These are phyloP conservation scores for Gymnoscelis rufifasciata DNA, from an alignment of 2,888 invertebrate genomes.

Conservation along the genomic window DNA sequence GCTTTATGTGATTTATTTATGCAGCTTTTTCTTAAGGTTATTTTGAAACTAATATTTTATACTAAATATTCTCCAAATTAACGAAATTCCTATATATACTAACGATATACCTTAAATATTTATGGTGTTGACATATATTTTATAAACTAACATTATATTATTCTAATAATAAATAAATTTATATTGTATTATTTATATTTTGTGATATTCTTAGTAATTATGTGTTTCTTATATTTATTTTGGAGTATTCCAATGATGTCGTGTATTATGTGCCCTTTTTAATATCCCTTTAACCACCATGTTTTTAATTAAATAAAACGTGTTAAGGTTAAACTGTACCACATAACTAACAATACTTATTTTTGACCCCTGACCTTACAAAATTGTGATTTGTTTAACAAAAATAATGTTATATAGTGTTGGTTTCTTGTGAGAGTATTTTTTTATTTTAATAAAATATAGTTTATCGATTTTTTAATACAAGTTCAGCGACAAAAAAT, in stretches of 20 bases:
- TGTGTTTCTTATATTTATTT: background rate
- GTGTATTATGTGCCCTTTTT: too few relatives aligned
- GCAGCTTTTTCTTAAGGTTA: slow-evolving; percentile 10
- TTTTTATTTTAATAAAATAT: background rate
- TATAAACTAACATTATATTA: background rate
- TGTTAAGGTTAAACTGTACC: slow-evolving; percentile 5
- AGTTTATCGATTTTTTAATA: too few relatives aligned
- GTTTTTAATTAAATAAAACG: slow-evolving; percentile 5
- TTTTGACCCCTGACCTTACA: slow-evolving; percentile 9
- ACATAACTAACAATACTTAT: slow-evolving; percentile 17
- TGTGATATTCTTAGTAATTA: too few relatives aligned
- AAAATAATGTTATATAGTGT: slow-evolving; percentile 11
- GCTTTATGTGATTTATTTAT: slow-evolving; percentile 18
- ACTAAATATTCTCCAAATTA: background rate
- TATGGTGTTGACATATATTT: background rate
- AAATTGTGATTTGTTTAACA: slow-evolving; percentile 16
- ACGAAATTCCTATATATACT: background rate
- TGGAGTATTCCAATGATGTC: too few relatives aligned
- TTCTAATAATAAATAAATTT: background rate
- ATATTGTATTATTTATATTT: too few relatives aligned
- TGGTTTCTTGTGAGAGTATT: slow-evolving; percentile 14
- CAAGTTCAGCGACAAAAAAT: too few relatives aligned
- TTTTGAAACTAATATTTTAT: slow-evolving; percentile 6
- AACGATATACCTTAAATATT: background rate
- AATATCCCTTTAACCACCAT: slow-evolving; percentile 1